phyloP scores from a whole-genome alignment of 2,888 invertebrate species.

The Caenorhabditis panamensis region DNA sequence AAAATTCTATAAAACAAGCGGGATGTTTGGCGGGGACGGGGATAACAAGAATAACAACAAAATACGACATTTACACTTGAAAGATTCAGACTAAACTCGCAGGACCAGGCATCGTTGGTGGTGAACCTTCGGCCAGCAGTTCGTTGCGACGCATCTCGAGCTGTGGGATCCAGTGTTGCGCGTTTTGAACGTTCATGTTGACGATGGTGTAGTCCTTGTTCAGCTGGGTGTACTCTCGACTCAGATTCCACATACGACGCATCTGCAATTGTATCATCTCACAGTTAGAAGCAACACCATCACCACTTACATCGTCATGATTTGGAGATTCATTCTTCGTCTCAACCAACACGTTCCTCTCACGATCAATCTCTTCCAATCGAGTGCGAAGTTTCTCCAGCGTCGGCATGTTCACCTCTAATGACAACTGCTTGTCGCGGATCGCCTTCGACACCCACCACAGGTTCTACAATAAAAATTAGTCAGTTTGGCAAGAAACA shows the following conservation, averaged over 20 bases:
- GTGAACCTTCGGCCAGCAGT: conserved; percentile 21
- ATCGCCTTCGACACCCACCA: conserved; percentile 43
- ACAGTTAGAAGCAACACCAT: background rate
- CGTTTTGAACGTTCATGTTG: conserved; percentile 12
- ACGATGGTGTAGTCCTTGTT: background rate
- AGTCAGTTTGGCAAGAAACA: background rate
- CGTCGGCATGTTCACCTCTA: conserved; percentile 16
- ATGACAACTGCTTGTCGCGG: conserved; percentile 25
- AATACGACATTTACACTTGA: too few species aligned
- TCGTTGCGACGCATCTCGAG: conserved; percentile 45
- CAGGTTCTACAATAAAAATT: conserved; percentile 18
- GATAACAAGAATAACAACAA: conserved; percentile 2
- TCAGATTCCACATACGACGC: conserved; percentile 23
- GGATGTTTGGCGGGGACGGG: too few species aligned
- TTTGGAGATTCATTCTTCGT: conserved; percentile 18
- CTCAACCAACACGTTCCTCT: conserved; percentile 11
- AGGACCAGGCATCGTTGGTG: background rate
- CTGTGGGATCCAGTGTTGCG: conserved; percentile 6
- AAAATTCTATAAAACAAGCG: conserved; percentile 1
- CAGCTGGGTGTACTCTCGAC: conserved; percentile 12
- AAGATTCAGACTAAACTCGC: conserved; percentile 32
- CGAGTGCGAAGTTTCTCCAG: conserved; percentile 9
- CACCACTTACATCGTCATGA: conserved; percentile 35
- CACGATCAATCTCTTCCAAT: conserved; percentile 15
- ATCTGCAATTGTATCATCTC: conserved; percentile 17